Conservation (phyloP, 2,888 invertebrate species). For the Epicampocera succincta region DNA sequence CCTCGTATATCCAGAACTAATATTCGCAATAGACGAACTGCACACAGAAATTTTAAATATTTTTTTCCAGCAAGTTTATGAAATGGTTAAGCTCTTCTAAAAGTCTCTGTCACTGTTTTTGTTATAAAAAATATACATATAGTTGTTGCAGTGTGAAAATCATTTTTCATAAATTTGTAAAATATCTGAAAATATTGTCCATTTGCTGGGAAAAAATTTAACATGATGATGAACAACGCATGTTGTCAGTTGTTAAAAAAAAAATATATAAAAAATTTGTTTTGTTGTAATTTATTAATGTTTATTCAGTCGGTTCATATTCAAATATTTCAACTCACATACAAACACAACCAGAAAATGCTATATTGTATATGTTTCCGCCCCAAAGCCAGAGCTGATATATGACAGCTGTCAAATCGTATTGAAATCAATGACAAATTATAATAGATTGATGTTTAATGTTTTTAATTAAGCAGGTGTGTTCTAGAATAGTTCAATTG, state of each 20-base stretch:
- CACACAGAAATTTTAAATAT: no score
- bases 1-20: constrained; percentile 4
- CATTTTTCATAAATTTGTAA: constrained; percentile 4
- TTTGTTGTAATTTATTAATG: constrained; percentile 28
- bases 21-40: no score
- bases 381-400: no score
- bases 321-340: constrained; percentile 17
- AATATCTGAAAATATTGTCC: constrained; percentile 44
- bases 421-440: no score
- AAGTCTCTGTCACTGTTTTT: constrained; percentile 30
- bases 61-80: constrained; percentile 17
- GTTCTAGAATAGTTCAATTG: no score
- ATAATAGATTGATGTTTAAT: no score
- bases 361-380: no score
- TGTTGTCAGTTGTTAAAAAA: constrained; percentile 25
- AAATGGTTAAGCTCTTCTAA: constrained; percentile 25
- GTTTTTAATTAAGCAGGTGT: no score
- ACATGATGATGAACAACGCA: constrained; percentile 44
- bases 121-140: not conserved
- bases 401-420: no score
- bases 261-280: not conserved
- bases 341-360: not conserved
- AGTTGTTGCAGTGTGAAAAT: not conserved
- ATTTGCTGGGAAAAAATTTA: not conserved
- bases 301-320: constrained; percentile 46